Base-by-base conservation (phyloP, 2,113 vertebrate species). In the Atractosteus spatula region DNA sequence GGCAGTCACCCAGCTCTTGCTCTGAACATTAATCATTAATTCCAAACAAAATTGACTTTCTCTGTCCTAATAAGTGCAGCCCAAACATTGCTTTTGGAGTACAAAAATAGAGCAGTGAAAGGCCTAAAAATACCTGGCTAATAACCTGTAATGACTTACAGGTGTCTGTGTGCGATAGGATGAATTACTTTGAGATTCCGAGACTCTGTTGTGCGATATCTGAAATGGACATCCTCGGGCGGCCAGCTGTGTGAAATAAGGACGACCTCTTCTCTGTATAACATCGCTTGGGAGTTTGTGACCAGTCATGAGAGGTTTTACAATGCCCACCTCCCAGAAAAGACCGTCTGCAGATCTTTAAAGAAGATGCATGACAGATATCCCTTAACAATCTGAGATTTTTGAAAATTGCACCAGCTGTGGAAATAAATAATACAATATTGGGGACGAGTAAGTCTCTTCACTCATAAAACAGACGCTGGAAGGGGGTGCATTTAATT, bases 81-180 rank as follows among this genome's bases (percentile, higher is more conserved):
- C 47, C 47, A 69, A 76, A 75, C 78, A 77, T 76, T 73, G 74
- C 69, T 74, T 70, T 62, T 77, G 71, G 61, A 63, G 63, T 69
- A 51, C 78, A 74, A 71, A 78, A 63, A 74, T 62, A 71, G 59
- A 67, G 42, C 47, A 51, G 74, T 74, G 74, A 76, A 10, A 51
- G 47, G 47, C 8, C 47, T 51, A 51, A 51, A 51, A 73, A 82
- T 73, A 74, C 68, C 61, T 64, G 71, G 56, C 51, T 80, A 77
- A 80, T 80, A 82, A 78, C 71, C 80, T 71, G 63, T 76, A 78
- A 71, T 74, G 69, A 63, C 67, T 73, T 62, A 61, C 78, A 82
- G 77, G 78, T 84, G 82, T 71, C 70, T 16, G 55, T 63, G 68
- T 62, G 78, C 55, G 80, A 84, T 82, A 80, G 80, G 72, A 67